Evolutionary conservation across 2,113 vertebrate species (phyloP), one percentile per base, ranked within the genome.

Genomic region (Oncorhynchus gorbuscha): DNA sequence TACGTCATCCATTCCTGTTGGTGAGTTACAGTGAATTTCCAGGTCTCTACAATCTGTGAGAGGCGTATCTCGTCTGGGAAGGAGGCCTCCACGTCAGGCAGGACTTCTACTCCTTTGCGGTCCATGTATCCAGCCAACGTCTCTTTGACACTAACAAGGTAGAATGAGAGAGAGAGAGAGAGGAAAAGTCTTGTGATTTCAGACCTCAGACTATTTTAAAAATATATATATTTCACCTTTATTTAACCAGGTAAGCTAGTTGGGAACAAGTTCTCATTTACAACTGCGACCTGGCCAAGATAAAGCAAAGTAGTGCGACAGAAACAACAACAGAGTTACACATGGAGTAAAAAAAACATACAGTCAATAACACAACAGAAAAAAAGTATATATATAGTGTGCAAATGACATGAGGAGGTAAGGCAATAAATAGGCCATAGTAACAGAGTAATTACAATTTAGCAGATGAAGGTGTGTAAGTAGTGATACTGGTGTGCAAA

Each of bases 21-120:
- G 78, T 92, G 86, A 1, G 12, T 0, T 0, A 94, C 90, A 0
- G 91, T 90, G 0, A 82, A 80, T 79, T 90, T 95, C 96, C 96
- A 97, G 0, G 93, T 91, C 0, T 89, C 88, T 0, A 92, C 28
- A 5, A 91, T 93, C 0, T 88, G 92, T 1, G 88, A 87, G 35
- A 97, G 86, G 0, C 49, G 3, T 22, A 97, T 92, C 11, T 90
- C 73, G 0, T 92, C 79, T 0, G 95, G 95, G 81, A 97, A 93
- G 0, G 81, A 93, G 0, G 81, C 81, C 0, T 93, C 68, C 68
- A 96, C 22, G 0, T 92, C 94, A 0, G 2, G 0, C 20, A 73
- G 83, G 3, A 89, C 12, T 0, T 89, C 90, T 0, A 84, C 75
- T 0, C 88, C 79, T 85, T 97, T 96, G 0, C 0, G 74, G 16